Evolutionary conservation across 2,888 invertebrate genomes (phyloP).

Genomic region (Caenorhabditis sp.): DNA sequence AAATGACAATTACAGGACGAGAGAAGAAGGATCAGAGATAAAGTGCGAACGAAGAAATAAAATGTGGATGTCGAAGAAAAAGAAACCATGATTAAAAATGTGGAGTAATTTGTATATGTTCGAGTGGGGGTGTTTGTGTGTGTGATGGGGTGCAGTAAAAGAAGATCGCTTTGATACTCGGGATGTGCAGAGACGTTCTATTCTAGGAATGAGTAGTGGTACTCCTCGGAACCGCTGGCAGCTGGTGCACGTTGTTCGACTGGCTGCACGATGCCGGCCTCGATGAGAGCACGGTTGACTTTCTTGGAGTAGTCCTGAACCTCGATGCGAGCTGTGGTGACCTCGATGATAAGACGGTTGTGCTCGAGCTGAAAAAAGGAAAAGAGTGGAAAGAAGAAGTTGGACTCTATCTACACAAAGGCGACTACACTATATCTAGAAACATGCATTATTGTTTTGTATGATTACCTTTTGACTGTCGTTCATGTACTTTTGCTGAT

Average conservation of each 20-base stretch:
- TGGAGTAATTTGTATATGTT: constrained; percentile 7
- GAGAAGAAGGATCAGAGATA: background rate
- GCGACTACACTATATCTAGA: background rate
- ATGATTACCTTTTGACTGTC: constrained; percentile 72
- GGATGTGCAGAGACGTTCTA: constrained; percentile 21
- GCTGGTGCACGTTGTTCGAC: constrained; percentile 48
- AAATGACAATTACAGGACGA: constrained; percentile 3
- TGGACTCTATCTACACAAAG: background rate
- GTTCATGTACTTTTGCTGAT: constrained; percentile 72
- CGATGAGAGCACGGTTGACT: constrained; percentile 69
- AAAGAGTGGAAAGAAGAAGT: background rate
- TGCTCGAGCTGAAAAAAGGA: constrained; percentile 69
- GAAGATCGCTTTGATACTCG: constrained; percentile 11
- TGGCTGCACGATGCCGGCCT: constrained; percentile 64
- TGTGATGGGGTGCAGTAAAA: constrained; percentile 7
- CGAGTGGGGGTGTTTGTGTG: background rate
- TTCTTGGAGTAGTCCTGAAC: constrained; percentile 75
- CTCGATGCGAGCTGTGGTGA: constrained; percentile 76
- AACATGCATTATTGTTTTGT: too few species aligned
- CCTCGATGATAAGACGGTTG: constrained; percentile 75
- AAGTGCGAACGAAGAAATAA: background rate
- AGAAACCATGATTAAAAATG: constrained; percentile 2
- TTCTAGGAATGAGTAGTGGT: constrained; percentile 75
- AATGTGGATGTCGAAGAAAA: background rate
- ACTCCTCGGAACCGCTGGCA: constrained; percentile 64